Percentiles rank a stretch among this genome's conserved stretches.
These are phyloP conservation scores for Liparis tanakae DNA, from an alignment of 2,797 vertebrate genomes.

Conservation along the genomic window DNA sequence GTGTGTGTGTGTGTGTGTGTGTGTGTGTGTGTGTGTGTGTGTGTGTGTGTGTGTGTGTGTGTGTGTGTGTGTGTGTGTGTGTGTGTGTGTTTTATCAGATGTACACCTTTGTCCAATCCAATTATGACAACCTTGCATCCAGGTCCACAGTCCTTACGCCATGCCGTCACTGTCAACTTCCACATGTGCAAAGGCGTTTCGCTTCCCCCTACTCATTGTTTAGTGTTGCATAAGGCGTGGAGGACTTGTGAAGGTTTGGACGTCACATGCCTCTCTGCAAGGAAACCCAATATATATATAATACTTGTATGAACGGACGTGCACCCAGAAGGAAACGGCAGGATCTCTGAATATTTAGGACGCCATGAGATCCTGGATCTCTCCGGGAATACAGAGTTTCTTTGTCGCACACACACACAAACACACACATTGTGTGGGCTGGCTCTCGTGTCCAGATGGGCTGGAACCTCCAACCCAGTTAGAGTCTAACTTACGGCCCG, in stretches of 20 bases:
- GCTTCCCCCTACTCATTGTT: slow-evolving; percentile 1
- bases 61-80: slow-evolving; percentile 19
- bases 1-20: slow-evolving; percentile 19
- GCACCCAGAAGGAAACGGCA: slow-evolving; percentile 27
- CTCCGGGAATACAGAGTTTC: slow-evolving; percentile 32
- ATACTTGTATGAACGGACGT: neutral
- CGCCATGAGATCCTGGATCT: slow-evolving; percentile 40
- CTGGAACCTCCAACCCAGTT: slow-evolving; percentile 51
- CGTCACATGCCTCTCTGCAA: slow-evolving; percentile 1
- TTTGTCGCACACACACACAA: slow-evolving; percentile 35
- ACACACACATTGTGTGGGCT: slow-evolving; percentile 34
- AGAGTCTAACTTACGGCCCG: slow-evolving; percentile 26
- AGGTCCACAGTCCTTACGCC: slow-evolving; percentile 51
- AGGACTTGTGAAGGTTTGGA: neutral
- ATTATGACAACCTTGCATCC: slow-evolving; percentile 22
- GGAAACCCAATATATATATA: too few species aligned
- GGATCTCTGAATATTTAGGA: slow-evolving; percentile 24
- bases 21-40: slow-evolving; percentile 21
- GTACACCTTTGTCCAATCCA: slow-evolving; percentile 52
- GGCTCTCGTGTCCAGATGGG: slow-evolving; percentile 59
- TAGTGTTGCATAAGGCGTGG: neutral
- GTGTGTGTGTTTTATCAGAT: slow-evolving; percentile 53
- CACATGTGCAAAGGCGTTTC: slow-evolving; percentile 28
- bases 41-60: slow-evolving; percentile 17
- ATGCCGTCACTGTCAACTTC: slow-evolving; percentile 38